Conservation (phyloP, 92 coral and sea anemone genomes). For the Palythoa caribaeorum region DNA sequence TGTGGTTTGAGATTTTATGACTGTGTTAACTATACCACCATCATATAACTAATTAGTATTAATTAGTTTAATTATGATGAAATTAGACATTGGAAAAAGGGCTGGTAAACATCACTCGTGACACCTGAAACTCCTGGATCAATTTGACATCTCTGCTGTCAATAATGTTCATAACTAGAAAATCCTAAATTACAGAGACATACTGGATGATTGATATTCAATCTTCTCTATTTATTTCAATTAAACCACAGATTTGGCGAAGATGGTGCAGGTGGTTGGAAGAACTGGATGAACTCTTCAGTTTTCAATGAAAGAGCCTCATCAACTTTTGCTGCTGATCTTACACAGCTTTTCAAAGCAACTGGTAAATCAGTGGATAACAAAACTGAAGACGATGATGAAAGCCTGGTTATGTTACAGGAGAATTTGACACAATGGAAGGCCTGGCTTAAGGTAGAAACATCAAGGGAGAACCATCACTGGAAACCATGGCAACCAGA, state of each 20-base stretch:
- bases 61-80: no score
- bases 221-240: not conserved
- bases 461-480: slow-evolving; percentile 72
- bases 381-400: slow-evolving; percentile 37
- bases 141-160: no score
- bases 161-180: no score
- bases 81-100: no score
- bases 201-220: not conserved
- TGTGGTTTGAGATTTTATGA: no score
- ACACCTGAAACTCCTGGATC: no score
- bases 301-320: slow-evolving; percentile 7
- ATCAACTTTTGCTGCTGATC: slow-evolving; percentile 38
- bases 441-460: slow-evolving; percentile 88
- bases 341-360: slow-evolving; percentile 68
- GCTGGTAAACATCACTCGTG: no score
- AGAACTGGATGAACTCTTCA: slow-evolving; percentile 77
- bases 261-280: slow-evolving; percentile 87
- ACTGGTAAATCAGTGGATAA: slow-evolving; percentile 18
- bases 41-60: no score
- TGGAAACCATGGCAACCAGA: slow-evolving; percentile 92
- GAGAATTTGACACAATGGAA: slow-evolving; percentile 67
- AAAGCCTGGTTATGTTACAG: slow-evolving; percentile 60
- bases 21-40: no score
- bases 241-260: slow-evolving; percentile 88
- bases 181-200: no score